A percentile compares a stretch with the other conserved stretches of the same genome.
phyloP scores from a whole-genome alignment of 1,140 invertebrate genomes.

The Chymomyza costata region DNA sequence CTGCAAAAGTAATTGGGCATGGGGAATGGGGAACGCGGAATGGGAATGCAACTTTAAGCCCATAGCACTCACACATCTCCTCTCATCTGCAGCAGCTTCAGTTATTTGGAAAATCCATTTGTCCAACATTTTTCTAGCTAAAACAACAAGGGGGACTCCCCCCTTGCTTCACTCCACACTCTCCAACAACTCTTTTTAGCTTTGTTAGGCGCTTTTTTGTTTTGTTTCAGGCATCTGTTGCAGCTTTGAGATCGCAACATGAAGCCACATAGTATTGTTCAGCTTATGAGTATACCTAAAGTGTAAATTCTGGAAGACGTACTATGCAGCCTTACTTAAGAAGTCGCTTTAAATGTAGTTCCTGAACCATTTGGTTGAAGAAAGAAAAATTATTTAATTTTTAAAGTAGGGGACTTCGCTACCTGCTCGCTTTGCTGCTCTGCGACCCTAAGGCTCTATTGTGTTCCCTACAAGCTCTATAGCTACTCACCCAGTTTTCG shows the following conservation, averaged over 20 bases:
- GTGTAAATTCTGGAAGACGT: too few relatives aligned
- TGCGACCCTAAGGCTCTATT: too few relatives aligned
- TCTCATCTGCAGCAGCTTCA: slow-evolving; percentile 12
- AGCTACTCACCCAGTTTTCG: too few relatives aligned
- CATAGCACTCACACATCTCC: background rate
- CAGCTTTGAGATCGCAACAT: slow-evolving; percentile 8
- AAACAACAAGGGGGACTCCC: slow-evolving; percentile 9
- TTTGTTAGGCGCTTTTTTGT: slow-evolving; percentile 36
- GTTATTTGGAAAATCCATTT: slow-evolving; percentile 69
- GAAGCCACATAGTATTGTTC: background rate
- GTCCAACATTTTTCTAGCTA: slow-evolving; percentile 55
- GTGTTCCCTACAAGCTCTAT: too few relatives aligned
- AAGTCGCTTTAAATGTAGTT: too few relatives aligned
- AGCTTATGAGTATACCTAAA: slow-evolving; percentile 26
- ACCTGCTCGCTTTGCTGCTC: too few relatives aligned
- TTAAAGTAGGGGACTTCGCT: too few relatives aligned
- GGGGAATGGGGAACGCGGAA: slow-evolving; percentile 14
- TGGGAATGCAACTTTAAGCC: slow-evolving; percentile 57
- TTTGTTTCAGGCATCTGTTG: slow-evolving; percentile 31
- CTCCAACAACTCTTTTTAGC: slow-evolving; percentile 7
- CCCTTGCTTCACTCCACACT: background rate
- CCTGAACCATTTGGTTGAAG: too few relatives aligned
- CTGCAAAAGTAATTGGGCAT: background rate
- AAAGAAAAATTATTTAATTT: too few relatives aligned
- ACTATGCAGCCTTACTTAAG: too few relatives aligned